These are phyloP conservation scores for Dendropsophus ebraccatus DNA, from an alignment of 2,113 vertebrate species.

Conservation along the genomic window DNA sequence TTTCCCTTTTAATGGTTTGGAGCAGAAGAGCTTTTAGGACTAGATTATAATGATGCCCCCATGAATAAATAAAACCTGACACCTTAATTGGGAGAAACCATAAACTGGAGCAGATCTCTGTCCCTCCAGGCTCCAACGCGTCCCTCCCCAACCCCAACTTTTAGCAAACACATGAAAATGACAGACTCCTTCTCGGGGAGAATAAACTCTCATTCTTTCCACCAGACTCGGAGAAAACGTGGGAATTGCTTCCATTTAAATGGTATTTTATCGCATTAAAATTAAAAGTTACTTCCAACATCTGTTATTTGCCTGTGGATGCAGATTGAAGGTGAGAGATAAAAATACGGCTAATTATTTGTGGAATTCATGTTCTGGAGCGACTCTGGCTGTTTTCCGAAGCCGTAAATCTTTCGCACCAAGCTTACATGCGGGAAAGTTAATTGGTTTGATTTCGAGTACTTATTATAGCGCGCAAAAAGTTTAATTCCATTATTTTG, in stretches of 20 bases:
- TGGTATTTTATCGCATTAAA: slow-evolving; percentile 39
- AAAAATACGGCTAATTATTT: slow-evolving; percentile 41
- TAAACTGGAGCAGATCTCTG: neutral
- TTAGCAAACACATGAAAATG: neutral
- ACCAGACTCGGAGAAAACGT: neutral
- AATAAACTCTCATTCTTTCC: neutral
- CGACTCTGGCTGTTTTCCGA: slow-evolving; percentile 6
- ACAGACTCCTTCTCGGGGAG: neutral
- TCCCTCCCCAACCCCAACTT: neutral
- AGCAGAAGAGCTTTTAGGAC: slow-evolving; percentile 9
- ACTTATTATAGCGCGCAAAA: slow-evolving; percentile 35
- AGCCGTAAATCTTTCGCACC: slow-evolving; percentile 34
- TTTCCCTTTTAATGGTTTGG: slow-evolving; percentile 12
- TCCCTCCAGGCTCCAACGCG: neutral
- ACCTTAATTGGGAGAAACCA: slow-evolving; percentile 12
- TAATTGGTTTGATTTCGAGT: slow-evolving; percentile 41
- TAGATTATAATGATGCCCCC: slow-evolving; percentile 4
- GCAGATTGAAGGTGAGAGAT: slow-evolving; percentile 44
- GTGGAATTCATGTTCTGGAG: slow-evolving; percentile 39
- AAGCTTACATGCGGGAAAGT: slow-evolving; percentile 27
- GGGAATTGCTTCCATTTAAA: slow-evolving; percentile 27
- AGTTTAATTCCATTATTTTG: slow-evolving; percentile 25
- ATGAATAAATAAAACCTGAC: slow-evolving; percentile 2
- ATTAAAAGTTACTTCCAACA: slow-evolving; percentile 32
- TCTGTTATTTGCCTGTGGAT: slow-evolving; percentile 39